Evolutionary conservation across 1,140 invertebrate species (phyloP).

Genomic region (Tyrophagus putrescentiae): DNA sequence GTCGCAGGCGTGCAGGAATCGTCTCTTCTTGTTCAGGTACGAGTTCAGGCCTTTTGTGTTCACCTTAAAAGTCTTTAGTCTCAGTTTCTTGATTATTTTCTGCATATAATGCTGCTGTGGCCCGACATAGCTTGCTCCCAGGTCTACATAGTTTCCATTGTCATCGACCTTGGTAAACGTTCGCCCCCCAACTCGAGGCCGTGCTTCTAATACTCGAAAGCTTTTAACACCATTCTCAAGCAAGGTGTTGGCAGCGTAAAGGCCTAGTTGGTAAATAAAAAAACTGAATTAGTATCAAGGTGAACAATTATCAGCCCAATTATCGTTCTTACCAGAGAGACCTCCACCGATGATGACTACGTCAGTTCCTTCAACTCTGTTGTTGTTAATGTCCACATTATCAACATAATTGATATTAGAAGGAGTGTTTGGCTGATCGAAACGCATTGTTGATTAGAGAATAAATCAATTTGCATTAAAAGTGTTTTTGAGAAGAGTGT

Average conservation of each 20-base stretch:
- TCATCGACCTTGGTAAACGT: not conserved
- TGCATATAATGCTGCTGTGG: slow-evolving; percentile 28
- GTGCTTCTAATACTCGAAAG: slow-evolving; percentile 81
- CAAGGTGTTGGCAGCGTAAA: slow-evolving; percentile 4
- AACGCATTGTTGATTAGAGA: not conserved
- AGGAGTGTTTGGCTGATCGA: slow-evolving; percentile 1
- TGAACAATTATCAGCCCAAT: slow-evolving; percentile 23
- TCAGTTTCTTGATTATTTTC: slow-evolving; percentile 32
- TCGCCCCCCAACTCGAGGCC: slow-evolving; percentile 85
- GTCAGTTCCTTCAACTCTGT: slow-evolving; percentile 12
- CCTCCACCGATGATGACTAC: slow-evolving; percentile 25
- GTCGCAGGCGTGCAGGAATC: slow-evolving; percentile 12
- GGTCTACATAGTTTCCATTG: slow-evolving; percentile 27
- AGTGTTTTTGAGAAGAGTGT: not conserved
- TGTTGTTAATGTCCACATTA: not conserved
- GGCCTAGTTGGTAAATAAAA: slow-evolving; percentile 9
- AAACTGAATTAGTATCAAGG: not conserved
- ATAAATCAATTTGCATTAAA: not conserved
- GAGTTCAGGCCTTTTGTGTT: slow-evolving; percentile 26
- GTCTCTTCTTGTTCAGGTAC: slow-evolving; percentile 20
- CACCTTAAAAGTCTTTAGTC: slow-evolving; percentile 31
- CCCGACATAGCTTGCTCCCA: slow-evolving; percentile 31
- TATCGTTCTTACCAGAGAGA: slow-evolving; percentile 20
- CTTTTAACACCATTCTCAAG: slow-evolving; percentile 52
- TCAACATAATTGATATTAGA: not conserved